Evolutionary conservation across 2,797 vertebrate genomes (phyloP), one percentile per base, ranked within the genome.

Genomic region (Ispidina lecontei): DNA sequence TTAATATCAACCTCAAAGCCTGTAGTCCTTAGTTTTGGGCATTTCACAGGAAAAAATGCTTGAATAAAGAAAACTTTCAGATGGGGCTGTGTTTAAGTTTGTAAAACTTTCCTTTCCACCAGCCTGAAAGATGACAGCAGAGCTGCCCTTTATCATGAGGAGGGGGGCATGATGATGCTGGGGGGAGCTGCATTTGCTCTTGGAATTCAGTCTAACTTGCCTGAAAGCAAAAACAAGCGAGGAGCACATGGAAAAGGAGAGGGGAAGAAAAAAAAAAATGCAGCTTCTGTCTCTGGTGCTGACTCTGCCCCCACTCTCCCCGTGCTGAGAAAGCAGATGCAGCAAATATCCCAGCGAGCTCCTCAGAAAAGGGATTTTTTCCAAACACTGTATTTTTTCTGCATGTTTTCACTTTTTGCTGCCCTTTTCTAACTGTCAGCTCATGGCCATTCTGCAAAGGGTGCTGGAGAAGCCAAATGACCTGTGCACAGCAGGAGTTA

Each of bases 261-360:
- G 13, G 52, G n/a, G 21, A 26, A 46, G 7, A 6, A 16, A 65
- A 84, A 80, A 75, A 71, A 55, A 37, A 37, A 35, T 8, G 70
- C 75, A 76, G 78, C 52, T 87, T 92, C 87, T 92, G 90, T 94
- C 93, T 94, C 79, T 92, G 93, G 93, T 92, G 93, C 93, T 94
- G 93, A 94, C 87, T 92, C 41, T 87, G 70, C 60, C 68, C 6
- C 1, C 7, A 4, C 41, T 49, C 80, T 84, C 44, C n/a, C 62
- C 16, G 51, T 10, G 31, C 26, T 15, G 26, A 55, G 54, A 59
- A 35, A 51, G 63, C 12, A 0, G 58, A 78, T 29, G 1, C 72
- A 67, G 81, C 63, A 65, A 43, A 79, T 58, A 83, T 17, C 25
- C 39, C 28, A 4, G 1, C 1, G 25, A 58, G 54, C 44, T 62